These are phyloP conservation scores for Rhea pennata DNA, from an alignment of 2,113 vertebrate genomes.

Conservation along the genomic window DNA sequence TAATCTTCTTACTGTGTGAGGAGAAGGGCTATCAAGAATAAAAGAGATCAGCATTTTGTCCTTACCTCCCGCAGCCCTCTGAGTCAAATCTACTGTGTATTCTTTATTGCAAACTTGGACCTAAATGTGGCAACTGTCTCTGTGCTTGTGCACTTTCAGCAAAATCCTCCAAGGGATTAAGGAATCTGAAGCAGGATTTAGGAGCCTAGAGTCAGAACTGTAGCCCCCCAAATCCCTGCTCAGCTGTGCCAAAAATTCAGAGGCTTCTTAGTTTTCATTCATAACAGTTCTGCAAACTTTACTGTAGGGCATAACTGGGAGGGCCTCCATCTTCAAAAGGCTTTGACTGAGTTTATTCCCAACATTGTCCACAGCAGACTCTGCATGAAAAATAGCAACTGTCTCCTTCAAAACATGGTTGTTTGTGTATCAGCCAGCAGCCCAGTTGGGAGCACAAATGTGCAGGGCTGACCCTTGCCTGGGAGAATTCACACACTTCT, in stretches of 20 bases:
- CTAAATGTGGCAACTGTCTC: background rate
- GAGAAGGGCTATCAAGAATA: background rate
- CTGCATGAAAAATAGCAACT: background rate
- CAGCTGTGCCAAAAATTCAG: background rate
- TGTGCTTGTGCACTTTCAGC: background rate
- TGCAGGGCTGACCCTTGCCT: background rate
- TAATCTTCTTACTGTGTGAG: slow-evolving; percentile 16
- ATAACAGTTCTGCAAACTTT: background rate
- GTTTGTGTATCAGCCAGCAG: background rate
- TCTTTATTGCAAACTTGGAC: slow-evolving; percentile 1
- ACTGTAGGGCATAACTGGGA: accelerated
- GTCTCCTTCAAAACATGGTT: accelerated
- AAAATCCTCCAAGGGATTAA: background rate
- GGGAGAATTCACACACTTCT: background rate
- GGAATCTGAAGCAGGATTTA: background rate
- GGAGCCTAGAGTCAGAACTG: background rate
- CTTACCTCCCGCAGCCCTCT: background rate
- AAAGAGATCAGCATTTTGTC: background rate
- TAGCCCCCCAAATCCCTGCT: background rate
- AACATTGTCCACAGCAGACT: background rate
- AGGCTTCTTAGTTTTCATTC: background rate
- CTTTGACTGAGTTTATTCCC: background rate
- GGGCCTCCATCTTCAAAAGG: background rate
- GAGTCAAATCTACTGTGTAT: background rate
- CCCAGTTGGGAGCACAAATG: background rate